Evolutionary conservation across 1,140 invertebrate species (phyloP).

Genomic region (Pogonomyrmex barbatus): DNA sequence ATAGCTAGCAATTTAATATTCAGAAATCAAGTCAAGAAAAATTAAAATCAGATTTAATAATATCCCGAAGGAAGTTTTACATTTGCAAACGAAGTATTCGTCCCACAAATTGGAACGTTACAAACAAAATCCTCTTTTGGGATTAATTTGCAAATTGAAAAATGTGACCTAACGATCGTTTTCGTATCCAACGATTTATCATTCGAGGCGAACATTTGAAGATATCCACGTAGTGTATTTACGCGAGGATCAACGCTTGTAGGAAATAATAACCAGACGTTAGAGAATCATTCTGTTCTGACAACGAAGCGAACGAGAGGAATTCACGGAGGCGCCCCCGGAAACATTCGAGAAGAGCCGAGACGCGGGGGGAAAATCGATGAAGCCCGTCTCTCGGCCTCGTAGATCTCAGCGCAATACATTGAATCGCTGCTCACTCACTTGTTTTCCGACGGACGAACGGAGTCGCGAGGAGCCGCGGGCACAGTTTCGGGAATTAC

Average conservation of each 20-base stretch:
- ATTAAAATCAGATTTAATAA: background rate
- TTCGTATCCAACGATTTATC: background rate
- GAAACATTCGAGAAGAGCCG: background rate
- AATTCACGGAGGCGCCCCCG: background rate
- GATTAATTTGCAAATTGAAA: background rate
- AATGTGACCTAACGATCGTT: background rate
- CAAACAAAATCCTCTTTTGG: background rate
- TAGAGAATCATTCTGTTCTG: background rate
- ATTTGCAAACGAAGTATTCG: too few relatives aligned
- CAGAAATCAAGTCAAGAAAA: background rate
- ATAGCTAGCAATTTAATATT: background rate
- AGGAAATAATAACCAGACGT: background rate
- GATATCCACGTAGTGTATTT: background rate
- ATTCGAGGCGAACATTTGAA: background rate
- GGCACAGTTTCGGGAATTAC: conserved; percentile 51
- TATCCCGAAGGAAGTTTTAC: too few relatives aligned
- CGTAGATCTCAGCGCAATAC: background rate
- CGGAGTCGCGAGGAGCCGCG: background rate
- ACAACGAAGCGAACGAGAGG: background rate
- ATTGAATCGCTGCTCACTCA: background rate
- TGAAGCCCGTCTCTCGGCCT: background rate
- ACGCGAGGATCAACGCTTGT: background rate
- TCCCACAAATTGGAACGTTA: too few relatives aligned
- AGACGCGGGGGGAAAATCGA: background rate
- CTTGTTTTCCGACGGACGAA: conserved; percentile 1